These are phyloP conservation scores for Phaethon lepturus DNA, from an alignment of 2,113 vertebrate species.

Conservation along the genomic window DNA sequence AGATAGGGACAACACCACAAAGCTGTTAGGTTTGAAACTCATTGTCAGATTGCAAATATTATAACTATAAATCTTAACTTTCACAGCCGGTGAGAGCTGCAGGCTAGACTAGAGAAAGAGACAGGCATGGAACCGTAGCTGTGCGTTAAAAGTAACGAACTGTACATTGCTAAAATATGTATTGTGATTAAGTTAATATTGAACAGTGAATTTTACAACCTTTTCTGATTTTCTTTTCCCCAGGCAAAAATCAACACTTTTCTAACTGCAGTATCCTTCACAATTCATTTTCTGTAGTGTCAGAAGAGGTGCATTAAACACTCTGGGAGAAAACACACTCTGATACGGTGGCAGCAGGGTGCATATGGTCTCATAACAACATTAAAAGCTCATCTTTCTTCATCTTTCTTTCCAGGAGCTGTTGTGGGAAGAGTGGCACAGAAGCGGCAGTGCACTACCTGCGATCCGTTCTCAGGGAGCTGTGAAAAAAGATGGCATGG, in stretches of 20 bases:
- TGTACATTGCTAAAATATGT: conserved; percentile 33
- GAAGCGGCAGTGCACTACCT: conserved; percentile 2
- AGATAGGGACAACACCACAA: conserved; percentile 30
- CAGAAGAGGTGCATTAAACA: conserved; percentile 40
- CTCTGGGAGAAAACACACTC: background rate
- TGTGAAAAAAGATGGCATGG: background rate
- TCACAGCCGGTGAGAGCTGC: background rate
- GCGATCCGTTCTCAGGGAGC: background rate
- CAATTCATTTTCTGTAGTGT: conserved; percentile 6
- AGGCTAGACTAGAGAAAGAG: conserved; percentile 37
- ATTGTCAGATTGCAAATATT: conserved; percentile 62
- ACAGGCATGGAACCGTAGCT: background rate
- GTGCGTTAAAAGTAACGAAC: conserved; percentile 3
- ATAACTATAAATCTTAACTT: conserved; percentile 38
- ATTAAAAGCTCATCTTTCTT: conserved; percentile 50
- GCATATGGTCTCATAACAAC: conserved; percentile 21
- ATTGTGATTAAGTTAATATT: conserved; percentile 56
- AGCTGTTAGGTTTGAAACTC: conserved; percentile 39
- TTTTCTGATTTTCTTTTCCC: conserved; percentile 49
- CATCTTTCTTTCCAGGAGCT: conserved; percentile 37
- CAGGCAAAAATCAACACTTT: conserved; percentile 47
- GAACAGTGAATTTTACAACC: conserved; percentile 20
- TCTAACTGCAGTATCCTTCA: background rate
- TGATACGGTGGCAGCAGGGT: conserved; percentile 11
- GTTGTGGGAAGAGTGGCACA: background rate